Evolutionary conservation across 2,113 vertebrate species (phyloP).

Genomic region (Pantherophis guttatus): DNA sequence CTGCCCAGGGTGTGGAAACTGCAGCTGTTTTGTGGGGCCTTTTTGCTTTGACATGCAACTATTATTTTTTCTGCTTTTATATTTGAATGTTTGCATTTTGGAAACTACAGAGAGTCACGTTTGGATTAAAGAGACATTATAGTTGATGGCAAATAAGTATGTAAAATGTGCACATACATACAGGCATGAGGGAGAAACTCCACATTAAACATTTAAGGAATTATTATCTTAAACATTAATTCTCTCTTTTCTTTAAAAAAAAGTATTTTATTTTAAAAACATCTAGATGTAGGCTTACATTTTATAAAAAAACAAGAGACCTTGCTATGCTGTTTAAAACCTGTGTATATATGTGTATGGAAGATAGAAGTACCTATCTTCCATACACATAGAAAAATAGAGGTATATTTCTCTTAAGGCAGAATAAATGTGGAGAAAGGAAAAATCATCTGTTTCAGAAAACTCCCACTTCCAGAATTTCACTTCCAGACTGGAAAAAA

Average conservation of each 20-base stretch:
- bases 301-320: neutral
- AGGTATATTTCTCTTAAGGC: neutral
- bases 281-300: neutral
- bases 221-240: neutral
- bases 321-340: neutral
- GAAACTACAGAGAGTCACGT: neutral
- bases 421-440: neutral
- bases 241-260: neutral
- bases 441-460: neutral
- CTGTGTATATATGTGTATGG: neutral
- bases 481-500: neutral
- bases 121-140: neutral
- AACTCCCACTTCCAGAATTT: neutral
- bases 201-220: neutral
- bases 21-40: neutral
- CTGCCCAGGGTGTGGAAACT: neutral
- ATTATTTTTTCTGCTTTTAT: neutral
- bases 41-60: neutral
- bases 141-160: neutral
- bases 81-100: neutral
- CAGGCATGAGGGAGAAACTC: neutral
- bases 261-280: neutral
- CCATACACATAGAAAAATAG: neutral
- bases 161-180: neutral
- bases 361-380: neutral